Percentiles rank a stretch among this genome's conserved stretches.
phyloP scores from a whole-genome alignment of 92 coral and sea anemone species.

The Epizoanthus rinbou region DNA sequence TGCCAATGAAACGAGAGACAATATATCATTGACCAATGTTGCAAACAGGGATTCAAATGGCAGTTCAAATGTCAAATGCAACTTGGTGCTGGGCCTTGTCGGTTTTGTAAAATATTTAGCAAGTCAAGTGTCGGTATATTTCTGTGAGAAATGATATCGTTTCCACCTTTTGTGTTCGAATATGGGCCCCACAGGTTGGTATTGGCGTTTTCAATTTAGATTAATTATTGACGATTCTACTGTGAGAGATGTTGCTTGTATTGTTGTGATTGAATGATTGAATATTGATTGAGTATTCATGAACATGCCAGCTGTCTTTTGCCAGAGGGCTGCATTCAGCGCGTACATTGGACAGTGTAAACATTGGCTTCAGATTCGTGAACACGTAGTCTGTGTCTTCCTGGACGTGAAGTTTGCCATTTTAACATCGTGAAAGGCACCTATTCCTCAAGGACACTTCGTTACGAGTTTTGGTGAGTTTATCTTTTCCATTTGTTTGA shows the following conservation, averaged over 20 bases:
- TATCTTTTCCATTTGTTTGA: neutral
- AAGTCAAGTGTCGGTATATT: too few species aligned
- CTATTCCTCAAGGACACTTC: neutral
- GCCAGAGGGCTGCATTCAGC: slow-evolving; percentile 17
- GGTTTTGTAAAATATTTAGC: too few species aligned
- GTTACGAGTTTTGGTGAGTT: slow-evolving; percentile 16
- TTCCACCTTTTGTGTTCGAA: neutral
- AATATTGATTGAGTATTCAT: slow-evolving; percentile 29
- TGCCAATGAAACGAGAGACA: neutral
- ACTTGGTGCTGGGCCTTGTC: neutral
- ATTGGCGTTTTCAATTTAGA: neutral
- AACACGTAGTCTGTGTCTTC: neutral
- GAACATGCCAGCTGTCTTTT: slow-evolving; percentile 8
- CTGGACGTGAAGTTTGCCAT: neutral
- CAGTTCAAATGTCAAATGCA: neutral
- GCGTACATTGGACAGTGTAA: neutral
- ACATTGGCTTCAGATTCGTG: neutral
- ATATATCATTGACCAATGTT: neutral
- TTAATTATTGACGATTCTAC: slow-evolving; percentile 24
- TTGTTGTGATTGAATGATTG: slow-evolving; percentile 11
- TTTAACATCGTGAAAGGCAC: neutral
- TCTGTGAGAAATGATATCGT: neutral
- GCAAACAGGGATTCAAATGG: too few species aligned
- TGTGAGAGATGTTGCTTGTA: slow-evolving; percentile 20
- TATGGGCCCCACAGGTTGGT: slow-evolving; percentile 12